phyloP scores from a whole-genome alignment of 1,140 invertebrate species.

The Trigoniulus corallinus region DNA sequence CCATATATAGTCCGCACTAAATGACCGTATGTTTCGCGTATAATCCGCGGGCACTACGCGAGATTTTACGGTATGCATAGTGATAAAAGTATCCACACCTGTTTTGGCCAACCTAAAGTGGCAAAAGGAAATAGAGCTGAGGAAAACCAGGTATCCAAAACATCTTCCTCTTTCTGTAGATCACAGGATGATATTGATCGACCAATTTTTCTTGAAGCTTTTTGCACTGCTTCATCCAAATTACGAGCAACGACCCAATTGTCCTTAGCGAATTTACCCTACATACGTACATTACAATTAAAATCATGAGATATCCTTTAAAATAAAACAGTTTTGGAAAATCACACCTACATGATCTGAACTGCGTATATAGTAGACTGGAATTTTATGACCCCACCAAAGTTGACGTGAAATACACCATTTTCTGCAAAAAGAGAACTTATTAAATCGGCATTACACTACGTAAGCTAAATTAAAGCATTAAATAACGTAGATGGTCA shows the following conservation, averaged over 20 bases:
- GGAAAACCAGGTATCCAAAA: conserved; percentile 98
- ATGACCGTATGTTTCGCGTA: too few species aligned
- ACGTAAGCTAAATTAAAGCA: too few species aligned
- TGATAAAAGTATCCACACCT: conserved; percentile 30
- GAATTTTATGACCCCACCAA: conserved; percentile 99
- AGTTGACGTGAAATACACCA: conserved; percentile 92
- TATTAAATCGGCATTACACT: too few species aligned
- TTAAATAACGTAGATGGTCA: too few species aligned
- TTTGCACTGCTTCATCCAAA: conserved; percentile 63
- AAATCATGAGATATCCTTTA: not conserved
- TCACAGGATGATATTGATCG: conserved; percentile 13
- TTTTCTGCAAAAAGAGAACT: conserved; percentile 27
- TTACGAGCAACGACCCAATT: conserved; percentile 79
- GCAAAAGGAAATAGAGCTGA: conserved; percentile 94
- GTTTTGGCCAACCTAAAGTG: conserved; percentile 92
- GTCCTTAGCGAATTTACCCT: conserved; percentile 36
- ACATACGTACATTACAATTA: not conserved
- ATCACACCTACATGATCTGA: not conserved
- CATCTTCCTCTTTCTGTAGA: conserved; percentile 69
- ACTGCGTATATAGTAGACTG: conserved; percentile 51
- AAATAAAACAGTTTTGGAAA: not conserved
- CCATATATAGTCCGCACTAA: too few species aligned
- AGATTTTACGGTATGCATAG: too few species aligned
- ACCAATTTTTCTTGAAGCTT: conserved; percentile 64
- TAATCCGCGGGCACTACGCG: too few species aligned